These are phyloP conservation scores for Gambelia wislizenii DNA, from an alignment of 2,797 vertebrate genomes.

Conservation along the genomic window DNA sequence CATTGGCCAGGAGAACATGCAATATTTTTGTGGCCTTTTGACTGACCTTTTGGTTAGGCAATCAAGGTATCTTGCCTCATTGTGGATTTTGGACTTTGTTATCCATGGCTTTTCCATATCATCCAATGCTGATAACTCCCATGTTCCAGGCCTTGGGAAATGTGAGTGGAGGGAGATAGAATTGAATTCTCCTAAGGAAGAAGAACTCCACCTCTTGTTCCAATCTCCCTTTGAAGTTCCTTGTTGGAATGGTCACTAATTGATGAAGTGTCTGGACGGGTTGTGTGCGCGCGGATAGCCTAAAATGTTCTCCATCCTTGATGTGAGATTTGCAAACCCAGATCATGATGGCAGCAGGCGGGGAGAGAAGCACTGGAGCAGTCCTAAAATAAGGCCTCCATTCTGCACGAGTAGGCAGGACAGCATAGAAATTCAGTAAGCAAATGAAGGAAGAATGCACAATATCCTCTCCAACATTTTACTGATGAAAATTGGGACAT, in stretches of 20 bases:
- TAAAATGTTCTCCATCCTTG: background rate
- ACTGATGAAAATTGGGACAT: too few relatives aligned
- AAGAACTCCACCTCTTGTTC: background rate
- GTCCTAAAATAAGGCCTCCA: too few relatives aligned
- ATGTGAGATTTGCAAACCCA: background rate
- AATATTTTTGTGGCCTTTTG: background rate
- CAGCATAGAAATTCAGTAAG: too few relatives aligned
- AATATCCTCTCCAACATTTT: too few relatives aligned
- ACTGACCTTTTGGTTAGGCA: background rate
- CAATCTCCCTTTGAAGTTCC: background rate
- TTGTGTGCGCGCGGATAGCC: background rate
- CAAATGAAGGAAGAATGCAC: too few relatives aligned
- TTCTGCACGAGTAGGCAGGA: too few relatives aligned
- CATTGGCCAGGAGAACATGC: background rate
- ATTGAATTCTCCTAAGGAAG: background rate
- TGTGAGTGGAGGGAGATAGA: background rate
- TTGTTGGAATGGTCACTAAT: background rate
- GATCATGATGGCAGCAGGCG: too few relatives aligned
- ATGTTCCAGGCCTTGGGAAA: too few relatives aligned
- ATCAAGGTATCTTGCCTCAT: background rate
- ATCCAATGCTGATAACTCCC: background rate
- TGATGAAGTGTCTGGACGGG: too few relatives aligned
- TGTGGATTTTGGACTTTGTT: background rate
- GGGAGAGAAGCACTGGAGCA: too few relatives aligned
- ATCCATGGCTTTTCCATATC: background rate